phyloP scores from a whole-genome alignment of 2,888 invertebrate species.

The Machimus rusticus region DNA sequence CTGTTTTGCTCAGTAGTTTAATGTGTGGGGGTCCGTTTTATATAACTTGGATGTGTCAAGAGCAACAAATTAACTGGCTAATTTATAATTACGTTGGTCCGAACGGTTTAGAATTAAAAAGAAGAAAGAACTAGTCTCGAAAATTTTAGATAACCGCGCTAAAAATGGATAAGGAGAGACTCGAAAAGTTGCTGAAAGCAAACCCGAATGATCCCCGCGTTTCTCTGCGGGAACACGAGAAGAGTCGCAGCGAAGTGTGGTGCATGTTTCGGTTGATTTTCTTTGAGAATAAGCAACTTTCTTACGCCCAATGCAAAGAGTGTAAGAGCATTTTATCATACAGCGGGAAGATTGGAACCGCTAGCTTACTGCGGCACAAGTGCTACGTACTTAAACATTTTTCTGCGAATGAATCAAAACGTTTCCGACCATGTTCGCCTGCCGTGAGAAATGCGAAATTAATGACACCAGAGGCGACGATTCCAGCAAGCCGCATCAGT shows the following conservation, averaged over 20 bases:
- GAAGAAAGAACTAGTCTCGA: too few species aligned
- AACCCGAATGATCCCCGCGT: background rate
- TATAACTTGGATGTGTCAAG: too few species aligned
- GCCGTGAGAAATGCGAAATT: background rate
- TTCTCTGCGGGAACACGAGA: background rate
- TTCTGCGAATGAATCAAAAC: background rate
- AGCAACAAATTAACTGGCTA: too few species aligned
- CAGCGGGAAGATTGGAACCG: background rate
- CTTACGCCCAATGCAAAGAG: background rate
- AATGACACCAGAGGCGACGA: background rate
- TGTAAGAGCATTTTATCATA: background rate
- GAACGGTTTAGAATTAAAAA: too few species aligned
- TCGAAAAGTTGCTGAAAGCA: background rate
- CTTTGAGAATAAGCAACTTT: background rate
- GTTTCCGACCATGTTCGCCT: background rate
- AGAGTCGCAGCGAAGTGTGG: constrained; percentile 3
- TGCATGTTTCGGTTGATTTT: background rate
- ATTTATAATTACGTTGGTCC: too few species aligned
- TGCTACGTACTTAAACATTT: background rate
- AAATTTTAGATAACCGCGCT: too few species aligned
- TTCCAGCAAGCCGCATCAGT: background rate
- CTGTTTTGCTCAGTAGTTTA: too few species aligned
- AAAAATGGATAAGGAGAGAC: constrained; percentile 1
- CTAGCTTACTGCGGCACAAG: background rate
- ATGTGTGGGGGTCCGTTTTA: too few species aligned